Base-by-base conservation (phyloP, 2,113 vertebrate species). In the Syngnathoides biaculeatus region DNA sequence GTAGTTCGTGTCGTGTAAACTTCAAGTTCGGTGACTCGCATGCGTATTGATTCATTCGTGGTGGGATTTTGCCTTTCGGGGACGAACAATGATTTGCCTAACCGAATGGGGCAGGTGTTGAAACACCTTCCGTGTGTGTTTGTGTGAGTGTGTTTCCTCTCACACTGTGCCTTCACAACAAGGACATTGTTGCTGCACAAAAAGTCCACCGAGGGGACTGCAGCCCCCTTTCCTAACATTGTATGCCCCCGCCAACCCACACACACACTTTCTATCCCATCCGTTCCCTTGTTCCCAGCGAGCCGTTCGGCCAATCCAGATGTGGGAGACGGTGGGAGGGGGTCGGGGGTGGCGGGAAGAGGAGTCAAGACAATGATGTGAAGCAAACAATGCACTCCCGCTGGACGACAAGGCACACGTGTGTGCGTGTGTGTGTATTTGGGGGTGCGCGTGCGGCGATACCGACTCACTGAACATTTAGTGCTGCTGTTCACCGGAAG, bases 221-320 rank as follows among this genome's bases (percentile, higher is more conserved):
- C 77, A 71, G 73, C 70, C 62, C 69, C 78, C 76, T 67, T 81
- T 84, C 80, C 77, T 71, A 68, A 40, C 39, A 79, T 71, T 79
- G 75, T 61, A 59, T 40, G 13, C 38, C 45, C 15, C 1, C 22
- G 42, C 12, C 69, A 15, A 35, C 30, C 3, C 30, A 35, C 30
- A 35, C 30, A 35, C 65, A 27, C 68, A 53, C 66, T 70, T 58
- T 62, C 73, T 72, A 68, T 70, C 86, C 78, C 78, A 84, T 87
- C 89, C 74, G 67, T 53, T 83, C 85, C 74, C 84, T 80, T 88
- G 81, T 86, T 88, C 64, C 76, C 78, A 83, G 83, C 88, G 87
- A 89, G 88, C 89, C 86, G 86, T 64, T 72, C 77, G 69, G 61
- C 83, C 67, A 82, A 79, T 89, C 85, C 89, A 90, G 89, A 90